These are phyloP conservation scores for Benthochromis sp. DNA, from an alignment of 2,113 vertebrate genomes.

Conservation along the genomic window DNA sequence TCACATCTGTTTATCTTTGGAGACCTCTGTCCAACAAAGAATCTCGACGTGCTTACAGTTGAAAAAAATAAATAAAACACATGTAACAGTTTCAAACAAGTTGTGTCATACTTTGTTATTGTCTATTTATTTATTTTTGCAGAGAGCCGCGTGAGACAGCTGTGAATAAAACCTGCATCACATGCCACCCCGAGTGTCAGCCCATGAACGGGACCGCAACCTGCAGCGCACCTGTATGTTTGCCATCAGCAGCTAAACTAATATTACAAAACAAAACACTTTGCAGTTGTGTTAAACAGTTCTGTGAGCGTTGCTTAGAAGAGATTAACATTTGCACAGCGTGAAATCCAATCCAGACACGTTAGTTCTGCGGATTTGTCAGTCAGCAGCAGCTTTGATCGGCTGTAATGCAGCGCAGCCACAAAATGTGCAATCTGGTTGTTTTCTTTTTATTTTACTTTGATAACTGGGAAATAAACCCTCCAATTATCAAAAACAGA, in stretches of 20 bases:
- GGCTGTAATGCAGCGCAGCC: background rate
- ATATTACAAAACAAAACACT: background rate
- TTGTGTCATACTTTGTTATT: background rate
- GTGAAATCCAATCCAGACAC: background rate
- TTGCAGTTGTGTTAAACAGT: background rate
- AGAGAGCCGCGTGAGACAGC: conserved; percentile 77
- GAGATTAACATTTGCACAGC: background rate
- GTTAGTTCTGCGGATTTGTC: background rate
- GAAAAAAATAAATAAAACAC: background rate
- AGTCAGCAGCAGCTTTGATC: background rate
- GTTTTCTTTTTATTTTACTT: background rate
- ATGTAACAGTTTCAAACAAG: conserved; percentile 7
- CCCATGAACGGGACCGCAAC: conserved; percentile 72
- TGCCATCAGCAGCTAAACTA: background rate
- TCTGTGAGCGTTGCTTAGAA: background rate
- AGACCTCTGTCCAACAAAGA: conserved; percentile 55
- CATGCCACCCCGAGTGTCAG: conserved; percentile 81
- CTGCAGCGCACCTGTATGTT: conserved; percentile 80
- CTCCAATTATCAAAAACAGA: background rate
- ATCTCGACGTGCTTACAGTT: conserved; percentile 19
- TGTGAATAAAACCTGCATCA: conserved; percentile 70
- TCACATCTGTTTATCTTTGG: conserved; percentile 40
- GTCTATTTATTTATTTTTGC: background rate
- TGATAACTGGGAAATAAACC: background rate
- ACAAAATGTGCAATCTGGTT: background rate